Base-by-base conservation (phyloP, 2,797 vertebrate species). In the Margarornis squamiger region DNA sequence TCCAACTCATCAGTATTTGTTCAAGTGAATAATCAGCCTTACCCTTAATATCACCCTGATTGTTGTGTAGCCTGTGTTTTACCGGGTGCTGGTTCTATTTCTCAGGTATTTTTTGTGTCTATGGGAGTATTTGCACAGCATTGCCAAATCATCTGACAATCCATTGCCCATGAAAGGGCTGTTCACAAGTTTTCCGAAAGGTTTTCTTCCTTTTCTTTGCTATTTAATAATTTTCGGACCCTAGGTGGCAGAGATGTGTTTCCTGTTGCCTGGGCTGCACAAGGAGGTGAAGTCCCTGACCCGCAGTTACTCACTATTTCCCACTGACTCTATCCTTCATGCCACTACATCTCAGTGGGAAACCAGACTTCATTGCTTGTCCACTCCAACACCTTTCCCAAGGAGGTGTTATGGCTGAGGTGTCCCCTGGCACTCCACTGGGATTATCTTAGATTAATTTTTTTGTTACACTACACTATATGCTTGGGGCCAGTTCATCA, bases 401-500 rank as follows among this genome's bases (percentile, higher is more conserved):
- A 63, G 51, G 66, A 86, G 10, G 14, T 88, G 62, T 66, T 58
- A 5, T 15, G 46, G 54, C 66, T 88, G 79, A 90, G 54, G 26
- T 88, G 54, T 18, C 36, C 30, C 32, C 23, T 0, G 0, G 41
- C 73, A 54, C 34, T 90, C 41, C 30, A 18, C 43, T 1, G 2
- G n/a, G 43, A 48, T 26, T 27, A 13, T 73, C 23, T 45, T 52
- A 76, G 73, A 58, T 15, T 24, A 59, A 27, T 59, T 70, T 62
- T 71, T 89, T 78, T 86, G 36, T 78, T 86, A 16, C 4, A 10
- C 51, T 79, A 43, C 77, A 21, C 39, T 32, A 19, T 82, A 55
- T 95, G 62, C 88, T 79, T 59, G 71, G 43, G 77, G 71, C 77
- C 77, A 52, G 63, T 86, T 92, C 83, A 93, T 93, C 88, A 92